Evolutionary conservation across 2,888 invertebrate genomes (phyloP), one percentile per base, ranked within the genome.

Genomic region (Eueremaeus valkanovi): DNA sequence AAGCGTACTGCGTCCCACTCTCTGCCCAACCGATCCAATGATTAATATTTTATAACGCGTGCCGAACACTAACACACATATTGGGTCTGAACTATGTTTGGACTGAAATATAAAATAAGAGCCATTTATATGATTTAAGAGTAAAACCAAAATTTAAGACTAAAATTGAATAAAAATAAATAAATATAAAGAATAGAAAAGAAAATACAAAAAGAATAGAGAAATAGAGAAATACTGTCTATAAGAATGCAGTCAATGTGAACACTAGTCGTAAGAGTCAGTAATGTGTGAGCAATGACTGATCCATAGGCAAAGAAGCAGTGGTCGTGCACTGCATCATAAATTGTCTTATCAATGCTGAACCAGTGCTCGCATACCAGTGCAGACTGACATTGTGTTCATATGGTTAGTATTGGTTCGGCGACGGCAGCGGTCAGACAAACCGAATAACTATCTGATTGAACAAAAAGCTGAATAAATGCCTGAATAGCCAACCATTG

Each of bases 31-130:
- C n/a, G n/a, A n/a, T n/a, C n/a, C n/a, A n/a, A n/a, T n/a, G 68
- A 68, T 68, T 68, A 68, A 68, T 68, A 68, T 68, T 68, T 68
- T 68, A 68, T 68, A 68, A 68, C 68, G 68, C 40, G 40, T 68
- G 68, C 40, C 68, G 6, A 61, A 24, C 61, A 61, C 61, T 61
- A n/a, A 31, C 61, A 61, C 31, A 61, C 61, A 31, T 61, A n/a
- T n/a, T n/a, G n/a, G n/a, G n/a, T n/a, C n/a, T n/a, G n/a, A n/a
- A n/a, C n/a, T n/a, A n/a, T 61, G 33, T 61, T 61, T 31, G 16
- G 6, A 36, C 36, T 11, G 11, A 21, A 51, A 51, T 9, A 51
- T n/a, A 51, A 21, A 51, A n/a, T n/a, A n/a, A n/a, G n/a, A n/a
- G n/a, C 29, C 3, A 33, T 63, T 63, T 63, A 63, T 63, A 27